These are phyloP conservation scores for Ommatoiulus sabulosus DNA, from an alignment of 2,888 invertebrate genomes.

Conservation along the genomic window DNA sequence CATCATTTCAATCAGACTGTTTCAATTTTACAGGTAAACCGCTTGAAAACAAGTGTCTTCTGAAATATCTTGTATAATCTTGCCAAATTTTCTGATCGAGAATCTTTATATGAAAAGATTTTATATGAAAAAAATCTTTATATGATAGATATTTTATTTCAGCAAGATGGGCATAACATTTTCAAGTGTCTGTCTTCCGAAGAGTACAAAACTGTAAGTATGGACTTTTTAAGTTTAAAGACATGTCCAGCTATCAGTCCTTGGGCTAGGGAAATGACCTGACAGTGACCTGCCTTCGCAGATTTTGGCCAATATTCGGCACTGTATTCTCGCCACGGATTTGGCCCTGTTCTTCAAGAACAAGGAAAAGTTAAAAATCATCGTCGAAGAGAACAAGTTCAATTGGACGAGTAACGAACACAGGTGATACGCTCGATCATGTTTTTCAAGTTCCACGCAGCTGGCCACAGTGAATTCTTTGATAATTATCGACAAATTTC, in stretches of 20 bases:
- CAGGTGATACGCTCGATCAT: constrained; percentile 67
- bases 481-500: not conserved
- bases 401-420: constrained; percentile 77
- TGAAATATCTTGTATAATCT: too few relatives aligned
- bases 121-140: too few relatives aligned
- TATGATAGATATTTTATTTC: constrained; percentile 58
- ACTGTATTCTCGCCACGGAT: constrained; percentile 88
- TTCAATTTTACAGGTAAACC: constrained; percentile 77
- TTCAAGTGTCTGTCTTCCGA: constrained; percentile 78
- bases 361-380: constrained; percentile 73
- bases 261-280: not conserved
- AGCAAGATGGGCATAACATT: constrained; percentile 87
- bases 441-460: not conserved
- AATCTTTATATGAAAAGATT: too few relatives aligned
- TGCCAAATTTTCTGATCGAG: too few relatives aligned
- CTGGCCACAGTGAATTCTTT: constrained; percentile 47
- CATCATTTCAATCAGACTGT: constrained; percentile 91
- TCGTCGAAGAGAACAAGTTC: constrained; percentile 73
- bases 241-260: not conserved
- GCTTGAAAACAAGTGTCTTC: not conserved
- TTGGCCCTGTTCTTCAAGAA: constrained; percentile 85
- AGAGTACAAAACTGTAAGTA: constrained; percentile 75
- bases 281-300: constrained; percentile 65
- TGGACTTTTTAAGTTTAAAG: not conserved
- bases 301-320: constrained; percentile 80